Evolutionary conservation across 2,888 invertebrate genomes (phyloP).

Genomic region (Dicycla oo): DNA sequence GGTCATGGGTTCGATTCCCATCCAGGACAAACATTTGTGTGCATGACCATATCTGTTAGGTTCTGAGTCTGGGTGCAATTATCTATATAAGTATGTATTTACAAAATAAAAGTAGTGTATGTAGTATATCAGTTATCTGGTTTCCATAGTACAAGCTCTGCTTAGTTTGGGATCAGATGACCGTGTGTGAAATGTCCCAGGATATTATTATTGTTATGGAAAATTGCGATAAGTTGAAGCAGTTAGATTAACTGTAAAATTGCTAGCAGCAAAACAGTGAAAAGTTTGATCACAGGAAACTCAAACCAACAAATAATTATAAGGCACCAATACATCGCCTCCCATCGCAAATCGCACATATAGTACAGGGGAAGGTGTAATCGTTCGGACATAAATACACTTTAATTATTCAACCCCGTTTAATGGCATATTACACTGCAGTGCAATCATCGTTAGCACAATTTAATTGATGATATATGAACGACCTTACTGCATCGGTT

Average conservation of each 20-base stretch:
- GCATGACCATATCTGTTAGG: too few species aligned
- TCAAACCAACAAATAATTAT: neutral
- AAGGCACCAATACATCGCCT: conserved; percentile 3
- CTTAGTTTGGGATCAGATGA: too few species aligned
- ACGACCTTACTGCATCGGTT: conserved; percentile 44
- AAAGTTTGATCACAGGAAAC: neutral
- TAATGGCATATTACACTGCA: conserved; percentile 56
- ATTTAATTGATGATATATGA: conserved; percentile 52
- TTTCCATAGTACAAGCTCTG: too few species aligned
- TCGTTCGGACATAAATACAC: conserved; percentile 53
- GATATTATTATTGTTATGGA: too few species aligned
- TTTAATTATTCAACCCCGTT: conserved; percentile 59
- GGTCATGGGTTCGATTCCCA: too few species aligned
- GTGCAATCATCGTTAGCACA: conserved; percentile 62
- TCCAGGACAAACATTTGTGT: too few species aligned
- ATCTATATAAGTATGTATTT: too few species aligned
- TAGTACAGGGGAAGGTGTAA: conserved; percentile 43
- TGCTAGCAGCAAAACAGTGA: neutral
- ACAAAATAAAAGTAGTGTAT: too few species aligned
- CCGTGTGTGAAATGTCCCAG: too few species aligned
- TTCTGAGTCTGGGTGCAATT: too few species aligned
- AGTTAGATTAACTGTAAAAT: neutral
- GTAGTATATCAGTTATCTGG: too few species aligned
- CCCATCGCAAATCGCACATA: conserved; percentile 31
- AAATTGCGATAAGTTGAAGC: neutral